These are phyloP conservation scores for Cantharis nigra DNA, from an alignment of 2,888 invertebrate species.

Conservation along the genomic window DNA sequence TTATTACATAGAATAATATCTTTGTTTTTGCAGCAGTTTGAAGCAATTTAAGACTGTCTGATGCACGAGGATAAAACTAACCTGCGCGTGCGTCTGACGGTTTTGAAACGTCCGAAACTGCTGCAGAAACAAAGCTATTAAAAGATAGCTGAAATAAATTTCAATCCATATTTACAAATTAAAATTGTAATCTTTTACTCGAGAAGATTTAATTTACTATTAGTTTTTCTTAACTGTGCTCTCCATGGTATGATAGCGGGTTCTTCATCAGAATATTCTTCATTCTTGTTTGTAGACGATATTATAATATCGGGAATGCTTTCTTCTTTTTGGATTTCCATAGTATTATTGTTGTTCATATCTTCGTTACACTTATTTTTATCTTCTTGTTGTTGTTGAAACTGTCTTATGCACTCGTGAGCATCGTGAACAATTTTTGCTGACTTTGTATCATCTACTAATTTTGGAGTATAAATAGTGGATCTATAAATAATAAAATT, in stretches of 20 bases:
- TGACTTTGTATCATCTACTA: conserved; percentile 64
- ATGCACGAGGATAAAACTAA: no score
- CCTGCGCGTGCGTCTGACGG: no score
- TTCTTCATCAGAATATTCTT: conserved; percentile 23
- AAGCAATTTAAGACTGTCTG: no score
- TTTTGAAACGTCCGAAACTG: no score
- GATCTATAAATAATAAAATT: conserved; percentile 56
- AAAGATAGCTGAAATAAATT: neutral
- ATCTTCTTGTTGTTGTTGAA: conserved; percentile 44
- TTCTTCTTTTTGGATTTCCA: conserved; percentile 50
- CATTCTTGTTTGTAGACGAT: conserved; percentile 23
- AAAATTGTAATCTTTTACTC: conserved; percentile 57
- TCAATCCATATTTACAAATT: neutral
- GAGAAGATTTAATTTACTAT: conserved; percentile 84
- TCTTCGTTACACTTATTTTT: conserved; percentile 42
- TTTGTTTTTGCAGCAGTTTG: no score
- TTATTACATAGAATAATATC: neutral
- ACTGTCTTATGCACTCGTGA: conserved; percentile 56
- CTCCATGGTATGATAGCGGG: conserved; percentile 83
- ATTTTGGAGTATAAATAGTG: conserved; percentile 73
- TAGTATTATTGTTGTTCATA: conserved; percentile 48
- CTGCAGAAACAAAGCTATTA: neutral
- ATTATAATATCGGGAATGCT: conserved; percentile 35
- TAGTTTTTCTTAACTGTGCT: conserved; percentile 86
- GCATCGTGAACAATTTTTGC: conserved; percentile 51